Evolutionary conservation across 1,140 invertebrate genomes (phyloP), one percentile per base, ranked within the genome.

Genomic region (Teleogryllus occipitalis): DNA sequence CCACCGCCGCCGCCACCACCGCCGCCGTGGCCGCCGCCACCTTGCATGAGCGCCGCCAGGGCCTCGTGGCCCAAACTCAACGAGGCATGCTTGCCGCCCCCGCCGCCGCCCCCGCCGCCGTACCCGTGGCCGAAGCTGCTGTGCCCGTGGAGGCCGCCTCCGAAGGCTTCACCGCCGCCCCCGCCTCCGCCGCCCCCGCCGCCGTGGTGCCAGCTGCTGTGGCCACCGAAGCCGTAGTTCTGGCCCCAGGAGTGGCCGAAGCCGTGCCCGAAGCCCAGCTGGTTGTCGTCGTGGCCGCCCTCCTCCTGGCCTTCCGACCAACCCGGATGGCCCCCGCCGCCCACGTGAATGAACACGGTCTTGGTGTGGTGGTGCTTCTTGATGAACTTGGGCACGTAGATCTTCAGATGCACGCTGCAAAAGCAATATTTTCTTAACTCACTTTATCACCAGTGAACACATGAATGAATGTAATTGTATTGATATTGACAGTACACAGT

Each of bases 301-400:
- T 65, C 54, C 18, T 65, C 54, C 10, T 65, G 54, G 54, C 54
- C 54, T 7, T 65, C 54, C 18, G 54, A 3, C 54, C 54, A 65
- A 3, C 74, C 74, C 12, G 12, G 74, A 7, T 39, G 10, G 39
- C 79, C 79, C 7, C 75, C 75, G 15, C 39, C 54, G 79, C 89
- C 87, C 72, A 89, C 85, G 78, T 89, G 88, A 49, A 90, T 86
- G 48, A 87, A 88, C 46, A 90, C 86, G 48, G 88, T 88, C 81
- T 89, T 88, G 7, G 88, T 90, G 80, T 90, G 89, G 79, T 87
- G 85, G 74, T 89, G 87, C 80, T 89, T 89, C 72, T 89, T 89
- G 78, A 89, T 86, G 77, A 90, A 87, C 82, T 90, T 87, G 8
- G 89, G 89, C 0, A 90, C 86, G 82, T 89, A 86, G 22, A 90